Percentiles rank a stretch among this genome's conserved stretches.
phyloP scores from a whole-genome alignment of 2,797 vertebrate species.

The Pseudomugil tenellus region DNA sequence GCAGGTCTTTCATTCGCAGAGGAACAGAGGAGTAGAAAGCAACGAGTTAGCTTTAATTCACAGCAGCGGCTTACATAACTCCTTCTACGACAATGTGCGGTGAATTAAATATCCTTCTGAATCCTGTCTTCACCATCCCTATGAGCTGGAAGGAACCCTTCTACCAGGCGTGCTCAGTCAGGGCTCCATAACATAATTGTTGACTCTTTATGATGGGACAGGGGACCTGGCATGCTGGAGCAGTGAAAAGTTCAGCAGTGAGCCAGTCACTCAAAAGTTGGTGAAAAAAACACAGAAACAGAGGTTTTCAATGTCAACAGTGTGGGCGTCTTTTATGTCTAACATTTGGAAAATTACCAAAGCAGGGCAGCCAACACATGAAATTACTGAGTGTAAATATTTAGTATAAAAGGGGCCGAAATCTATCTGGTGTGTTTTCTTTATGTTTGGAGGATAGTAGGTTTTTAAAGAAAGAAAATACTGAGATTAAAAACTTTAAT shows the following conservation, averaged over 20 bases:
- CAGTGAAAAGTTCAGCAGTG: conserved; percentile 38
- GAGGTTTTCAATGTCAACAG: conserved; percentile 23
- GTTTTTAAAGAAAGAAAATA: background rate
- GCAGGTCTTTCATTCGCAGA: conserved; percentile 23
- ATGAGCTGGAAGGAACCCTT: conserved; percentile 12
- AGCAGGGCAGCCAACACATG: background rate
- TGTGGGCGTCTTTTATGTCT: conserved; percentile 37
- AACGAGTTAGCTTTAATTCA: conserved; percentile 3
- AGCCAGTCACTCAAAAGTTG: conserved; percentile 52
- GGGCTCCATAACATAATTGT: conserved; percentile 44
- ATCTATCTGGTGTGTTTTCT: background rate
- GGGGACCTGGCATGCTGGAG: conserved; percentile 43
- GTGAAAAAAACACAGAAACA: conserved; percentile 33
- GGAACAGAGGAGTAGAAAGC: conserved; percentile 21
- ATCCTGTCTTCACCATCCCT: background rate
- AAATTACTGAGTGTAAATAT: background rate
- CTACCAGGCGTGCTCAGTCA: too few relatives aligned
- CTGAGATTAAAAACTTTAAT: background rate
- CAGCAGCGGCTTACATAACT: background rate
- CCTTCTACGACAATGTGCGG: background rate
- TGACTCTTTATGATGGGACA: conserved; percentile 61
- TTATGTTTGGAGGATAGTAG: background rate
- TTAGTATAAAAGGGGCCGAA: background rate
- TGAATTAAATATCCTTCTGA: background rate
- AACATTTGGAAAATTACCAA: conserved; percentile 25